Evolutionary conservation across 2,888 invertebrate genomes (phyloP).

Genomic region (Listrodromus nycthemerus): DNA sequence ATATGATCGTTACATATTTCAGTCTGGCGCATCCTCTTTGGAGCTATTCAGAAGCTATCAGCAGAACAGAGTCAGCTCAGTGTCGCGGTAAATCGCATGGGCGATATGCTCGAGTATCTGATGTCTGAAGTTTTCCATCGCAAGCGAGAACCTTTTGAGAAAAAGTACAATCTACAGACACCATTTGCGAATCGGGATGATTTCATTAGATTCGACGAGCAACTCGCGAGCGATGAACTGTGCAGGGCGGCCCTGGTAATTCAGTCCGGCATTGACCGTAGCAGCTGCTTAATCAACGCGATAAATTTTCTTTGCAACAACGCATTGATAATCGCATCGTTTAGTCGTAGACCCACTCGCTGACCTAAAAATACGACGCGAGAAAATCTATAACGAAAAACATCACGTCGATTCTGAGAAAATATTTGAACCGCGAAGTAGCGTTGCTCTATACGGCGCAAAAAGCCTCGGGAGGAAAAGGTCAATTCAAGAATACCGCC

Average conservation of each 20-base stretch:
- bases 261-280: background rate
- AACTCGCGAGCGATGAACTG: conserved; percentile 3
- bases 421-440: conserved; percentile 43
- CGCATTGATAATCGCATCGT: background rate
- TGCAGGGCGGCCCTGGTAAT: conserved; percentile 36
- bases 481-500: conserved; percentile 40
- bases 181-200: conserved; percentile 35
- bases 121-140: background rate
- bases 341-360: conserved; percentile 23
- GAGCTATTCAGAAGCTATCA: conserved; percentile 35
- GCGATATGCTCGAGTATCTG: conserved; percentile 16
- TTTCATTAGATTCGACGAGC: conserved; percentile 34
- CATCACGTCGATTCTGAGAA: conserved; percentile 38
- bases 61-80: conserved; percentile 39
- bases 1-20: background rate
- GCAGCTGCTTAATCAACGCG: background rate
- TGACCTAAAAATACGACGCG: conserved; percentile 39
- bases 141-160: conserved; percentile 40
- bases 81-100: conserved; percentile 30
- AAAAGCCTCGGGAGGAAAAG: conserved; percentile 37
- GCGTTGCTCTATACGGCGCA: conserved; percentile 52
- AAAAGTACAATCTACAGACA: conserved; percentile 42
- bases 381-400: conserved; percentile 49
- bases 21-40: conserved; percentile 35
- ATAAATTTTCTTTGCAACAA: background rate